These are phyloP conservation scores for Melanotaenia boesemani DNA, from an alignment of 2,797 vertebrate genomes.

Conservation along the genomic window DNA sequence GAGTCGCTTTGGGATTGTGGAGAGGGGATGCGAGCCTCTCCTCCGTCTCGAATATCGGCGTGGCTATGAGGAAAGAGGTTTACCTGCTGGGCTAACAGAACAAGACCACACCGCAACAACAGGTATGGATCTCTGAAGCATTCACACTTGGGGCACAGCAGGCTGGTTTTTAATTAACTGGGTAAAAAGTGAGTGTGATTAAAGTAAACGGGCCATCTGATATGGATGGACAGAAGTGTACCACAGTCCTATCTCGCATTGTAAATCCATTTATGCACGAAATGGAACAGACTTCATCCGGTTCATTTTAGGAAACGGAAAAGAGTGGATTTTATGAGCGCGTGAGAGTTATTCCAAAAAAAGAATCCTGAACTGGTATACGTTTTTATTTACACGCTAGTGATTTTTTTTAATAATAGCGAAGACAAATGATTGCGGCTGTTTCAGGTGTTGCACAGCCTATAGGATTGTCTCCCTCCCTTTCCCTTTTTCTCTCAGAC, in stretches of 20 bases:
- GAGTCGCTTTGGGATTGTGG: slow-evolving; percentile 56
- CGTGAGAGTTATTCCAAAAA: slow-evolving; percentile 17
- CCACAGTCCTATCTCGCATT: background rate
- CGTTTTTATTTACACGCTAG: slow-evolving; percentile 28
- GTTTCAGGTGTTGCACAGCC: slow-evolving; percentile 63
- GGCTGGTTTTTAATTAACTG: background rate
- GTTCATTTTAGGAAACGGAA: slow-evolving; percentile 15
- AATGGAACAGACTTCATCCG: slow-evolving; percentile 25
- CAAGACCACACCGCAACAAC: slow-evolving; percentile 80
- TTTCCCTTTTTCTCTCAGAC: slow-evolving; percentile 1
- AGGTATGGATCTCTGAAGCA: slow-evolving; percentile 70
- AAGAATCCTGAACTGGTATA: slow-evolving; percentile 8
- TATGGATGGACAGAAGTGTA: background rate
- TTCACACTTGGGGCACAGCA: slow-evolving; percentile 4
- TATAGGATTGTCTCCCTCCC: background rate
- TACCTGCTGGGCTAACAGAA: slow-evolving; percentile 75
- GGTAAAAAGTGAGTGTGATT: slow-evolving; percentile 31
- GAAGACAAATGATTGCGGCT: slow-evolving; percentile 76
- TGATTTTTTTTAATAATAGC: slow-evolving; percentile 51
- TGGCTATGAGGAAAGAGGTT: slow-evolving; percentile 78
- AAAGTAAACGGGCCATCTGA: slow-evolving; percentile 34
- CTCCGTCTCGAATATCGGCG: slow-evolving; percentile 70
- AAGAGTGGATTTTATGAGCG: slow-evolving; percentile 20
- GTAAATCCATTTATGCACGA: slow-evolving; percentile 39
- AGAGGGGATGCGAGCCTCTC: slow-evolving; percentile 72